These are phyloP conservation scores for Hippocampus mohnikei DNA, from an alignment of 2,113 vertebrate species.

Conservation along the genomic window DNA sequence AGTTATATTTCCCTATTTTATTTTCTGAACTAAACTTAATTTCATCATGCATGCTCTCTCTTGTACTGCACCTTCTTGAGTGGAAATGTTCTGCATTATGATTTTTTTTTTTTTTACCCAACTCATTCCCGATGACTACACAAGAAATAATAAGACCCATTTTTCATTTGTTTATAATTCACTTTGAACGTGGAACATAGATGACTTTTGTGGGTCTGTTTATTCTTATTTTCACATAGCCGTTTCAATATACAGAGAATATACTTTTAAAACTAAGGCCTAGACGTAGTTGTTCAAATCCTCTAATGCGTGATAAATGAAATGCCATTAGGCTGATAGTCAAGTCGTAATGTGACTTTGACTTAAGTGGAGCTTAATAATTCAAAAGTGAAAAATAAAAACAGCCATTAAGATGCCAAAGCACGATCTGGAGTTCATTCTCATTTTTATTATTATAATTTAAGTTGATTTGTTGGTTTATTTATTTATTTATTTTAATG, in stretches of 20 bases:
- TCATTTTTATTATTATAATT: slow-evolving; percentile 14
- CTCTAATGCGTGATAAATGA: slow-evolving; percentile 52
- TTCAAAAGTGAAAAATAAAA: slow-evolving; percentile 15
- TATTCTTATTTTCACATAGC: slow-evolving; percentile 57
- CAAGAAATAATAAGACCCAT: slow-evolving; percentile 55
- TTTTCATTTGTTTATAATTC: slow-evolving; percentile 49
- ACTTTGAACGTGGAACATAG: slow-evolving; percentile 55
- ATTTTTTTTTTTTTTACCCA: slow-evolving; percentile 76
- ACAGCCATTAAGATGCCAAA: slow-evolving; percentile 34
- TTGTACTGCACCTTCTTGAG: slow-evolving; percentile 95
- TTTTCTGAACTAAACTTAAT: slow-evolving; percentile 97
- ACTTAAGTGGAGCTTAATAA: slow-evolving; percentile 43
- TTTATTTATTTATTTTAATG: slow-evolving; percentile 21
- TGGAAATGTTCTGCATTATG: slow-evolving; percentile 77
- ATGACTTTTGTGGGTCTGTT: slow-evolving; percentile 58
- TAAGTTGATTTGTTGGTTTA: neutral
- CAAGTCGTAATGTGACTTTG: slow-evolving; percentile 42
- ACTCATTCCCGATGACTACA: slow-evolving; percentile 78
- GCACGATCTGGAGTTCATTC: slow-evolving; percentile 21
- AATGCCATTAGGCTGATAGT: slow-evolving; percentile 41
- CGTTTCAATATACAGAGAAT: slow-evolving; percentile 38
- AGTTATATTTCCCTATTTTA: slow-evolving; percentile 89
- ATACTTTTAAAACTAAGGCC: slow-evolving; percentile 53
- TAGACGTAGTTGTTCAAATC: slow-evolving; percentile 56
- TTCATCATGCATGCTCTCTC: slow-evolving; percentile 99